These are phyloP conservation scores for Megaceryle alcyon DNA, from an alignment of 2,797 vertebrate species.

Conservation along the genomic window DNA sequence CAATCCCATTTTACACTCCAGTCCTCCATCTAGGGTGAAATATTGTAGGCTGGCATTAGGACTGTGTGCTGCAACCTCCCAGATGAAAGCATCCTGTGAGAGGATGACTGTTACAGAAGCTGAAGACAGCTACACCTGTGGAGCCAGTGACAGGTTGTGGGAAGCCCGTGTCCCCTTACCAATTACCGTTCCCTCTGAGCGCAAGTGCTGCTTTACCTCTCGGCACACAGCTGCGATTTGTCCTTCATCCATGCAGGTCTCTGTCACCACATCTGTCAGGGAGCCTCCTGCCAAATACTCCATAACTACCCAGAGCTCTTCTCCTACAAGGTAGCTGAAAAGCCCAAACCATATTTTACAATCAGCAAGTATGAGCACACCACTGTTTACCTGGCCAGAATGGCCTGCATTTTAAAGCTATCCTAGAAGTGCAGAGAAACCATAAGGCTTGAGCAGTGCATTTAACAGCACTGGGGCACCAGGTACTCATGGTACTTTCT, in stretches of 20 bases:
- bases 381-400: background rate
- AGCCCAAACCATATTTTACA: background rate
- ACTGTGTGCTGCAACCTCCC: background rate
- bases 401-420: background rate
- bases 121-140: background rate
- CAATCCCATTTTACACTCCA: background rate
- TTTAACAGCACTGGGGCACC: background rate
- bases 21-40: background rate
- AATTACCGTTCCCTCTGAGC: rapidly evolving
- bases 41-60: background rate
- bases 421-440: background rate
- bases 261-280: slow-evolving; percentile 93
- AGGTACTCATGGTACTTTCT: rapidly evolving
- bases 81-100: background rate
- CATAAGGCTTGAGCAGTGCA: background rate
- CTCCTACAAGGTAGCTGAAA: slow-evolving; percentile 93
- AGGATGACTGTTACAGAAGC: background rate
- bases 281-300: slow-evolving; percentile 97
- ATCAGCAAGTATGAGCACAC: background rate
- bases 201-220: slow-evolving; percentile 79
- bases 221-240: slow-evolving; percentile 96
- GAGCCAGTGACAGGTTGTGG: background rate
- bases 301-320: slow-evolving; percentile 98
- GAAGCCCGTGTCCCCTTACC: rapidly evolving
- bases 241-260: slow-evolving; percentile 97